A percentile compares a stretch with the other conserved stretches of the same genome.
These are phyloP conservation scores for Saccostrea glomerata DNA, from an alignment of 1,140 invertebrate species.

Conservation along the genomic window DNA sequence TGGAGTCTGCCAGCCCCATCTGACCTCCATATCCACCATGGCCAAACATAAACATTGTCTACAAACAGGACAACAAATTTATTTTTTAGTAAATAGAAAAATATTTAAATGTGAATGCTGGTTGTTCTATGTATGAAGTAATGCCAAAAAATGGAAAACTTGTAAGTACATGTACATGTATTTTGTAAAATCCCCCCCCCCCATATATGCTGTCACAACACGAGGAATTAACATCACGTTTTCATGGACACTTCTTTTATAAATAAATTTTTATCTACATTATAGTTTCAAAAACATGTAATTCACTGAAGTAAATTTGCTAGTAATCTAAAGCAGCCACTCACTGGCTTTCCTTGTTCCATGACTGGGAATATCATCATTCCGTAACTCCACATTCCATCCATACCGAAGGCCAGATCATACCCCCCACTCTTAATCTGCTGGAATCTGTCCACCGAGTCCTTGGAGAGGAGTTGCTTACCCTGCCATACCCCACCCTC, in stretches of 20 bases:
- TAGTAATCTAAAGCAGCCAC: background rate
- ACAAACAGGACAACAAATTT: background rate
- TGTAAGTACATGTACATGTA: too few species aligned
- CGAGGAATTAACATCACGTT: too few species aligned
- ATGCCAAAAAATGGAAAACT: too few species aligned
- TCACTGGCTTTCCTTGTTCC: conserved; percentile 59
- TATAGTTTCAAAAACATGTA: too few species aligned
- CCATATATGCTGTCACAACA: too few species aligned
- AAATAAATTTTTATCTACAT: too few species aligned
- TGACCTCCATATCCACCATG: conserved; percentile 73
- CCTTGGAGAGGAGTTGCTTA: conserved; percentile 59
- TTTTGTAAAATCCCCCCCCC: too few species aligned
- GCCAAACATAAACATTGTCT: conserved; percentile 69
- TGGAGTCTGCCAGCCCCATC: conserved; percentile 66
- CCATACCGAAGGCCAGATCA: conserved; percentile 61
- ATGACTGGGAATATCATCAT: conserved; percentile 63
- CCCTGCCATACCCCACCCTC: conserved; percentile 63
- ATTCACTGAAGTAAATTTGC: too few species aligned
- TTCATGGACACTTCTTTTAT: too few species aligned
- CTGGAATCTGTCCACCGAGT: conserved; percentile 59
- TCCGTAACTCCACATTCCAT: conserved; percentile 63
- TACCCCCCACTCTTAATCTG: conserved; percentile 55
- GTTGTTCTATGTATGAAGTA: too few species aligned
- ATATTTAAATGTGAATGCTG: too few species aligned
- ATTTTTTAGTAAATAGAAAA: too few species aligned